Evolutionary conservation across 2,113 vertebrate genomes (phyloP), one percentile per base, ranked within the genome.

Genomic region (Antennarius striatus): DNA sequence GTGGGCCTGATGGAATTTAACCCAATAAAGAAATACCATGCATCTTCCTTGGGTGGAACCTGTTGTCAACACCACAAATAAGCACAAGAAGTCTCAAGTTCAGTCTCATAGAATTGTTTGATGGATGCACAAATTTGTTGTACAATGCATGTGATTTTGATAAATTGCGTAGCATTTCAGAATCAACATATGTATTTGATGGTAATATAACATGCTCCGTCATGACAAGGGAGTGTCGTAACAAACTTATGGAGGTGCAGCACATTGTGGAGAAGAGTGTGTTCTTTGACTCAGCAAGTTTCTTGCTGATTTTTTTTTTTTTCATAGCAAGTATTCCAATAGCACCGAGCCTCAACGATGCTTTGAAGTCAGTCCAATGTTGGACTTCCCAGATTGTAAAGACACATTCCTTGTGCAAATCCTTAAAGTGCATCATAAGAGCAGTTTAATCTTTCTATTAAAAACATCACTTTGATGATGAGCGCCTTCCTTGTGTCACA

Each of bases 21-120:
- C 73, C 73, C 70, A 72, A 82, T 85, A 87, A 85, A 73, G 17
- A 87, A 81, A 80, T 58, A 56, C 56, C 55, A 42, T 16, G 61
- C 73, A 75, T 67, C 67, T 73, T 77, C 46, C 65, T 36, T 81
- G 81, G 60, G 52, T 73, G 62, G 82, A 83, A 66, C 49, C n/a
- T 9, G 49, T 68, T 86, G 77, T 86, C 85, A 81, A 53, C 76
- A 71, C 50, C 16, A 13, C 56, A 55, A 62, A 69, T 36, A 64
- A 69, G 61, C 65, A 81, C 51, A 28, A 43, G 11, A 22, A 22
- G 63, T 48, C 29, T 36, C 39, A 48, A 50, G 36, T 40, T 46
- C 14, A 47, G 15, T 47, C 28, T 17, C 40, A 60, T n/a, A 46
- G 36, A 62, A 62, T 56, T 56, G 39, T 32, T 50, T 32, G 15